Evolutionary conservation across 2,888 invertebrate species (phyloP).

Genomic region (Eurytoma californica): DNA sequence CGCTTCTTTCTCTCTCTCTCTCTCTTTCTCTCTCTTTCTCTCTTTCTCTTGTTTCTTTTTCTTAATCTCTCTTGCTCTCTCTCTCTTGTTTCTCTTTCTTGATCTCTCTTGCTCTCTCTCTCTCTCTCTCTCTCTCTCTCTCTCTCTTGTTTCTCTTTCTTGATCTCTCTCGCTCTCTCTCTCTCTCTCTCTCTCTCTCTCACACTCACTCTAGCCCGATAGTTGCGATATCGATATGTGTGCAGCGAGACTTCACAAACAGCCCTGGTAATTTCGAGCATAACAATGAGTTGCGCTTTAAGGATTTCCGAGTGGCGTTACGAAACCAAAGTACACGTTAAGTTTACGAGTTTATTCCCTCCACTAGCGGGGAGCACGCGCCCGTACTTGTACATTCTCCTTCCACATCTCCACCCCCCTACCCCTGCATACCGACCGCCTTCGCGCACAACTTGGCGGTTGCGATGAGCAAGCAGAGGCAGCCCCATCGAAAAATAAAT

Average conservation of each 20-base stretch:
- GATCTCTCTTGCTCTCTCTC: no score
- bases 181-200: neutral
- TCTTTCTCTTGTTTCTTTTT: no score
- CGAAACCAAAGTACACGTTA: conserved; percentile 38
- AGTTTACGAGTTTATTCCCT: conserved; percentile 47
- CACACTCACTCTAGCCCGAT: neutral
- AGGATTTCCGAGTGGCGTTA: conserved; percentile 35
- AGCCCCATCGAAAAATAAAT: no score
- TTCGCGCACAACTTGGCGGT: conserved; percentile 5
- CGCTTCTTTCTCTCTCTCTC: neutral
- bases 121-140: no score
- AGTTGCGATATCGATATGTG: conserved; percentile 7
- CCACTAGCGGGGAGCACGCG: neutral
- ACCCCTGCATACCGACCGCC: neutral
- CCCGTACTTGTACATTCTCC: neutral
- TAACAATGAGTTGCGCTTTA: conserved; percentile 37
- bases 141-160: neutral
- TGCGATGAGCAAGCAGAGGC: conserved; percentile 7
- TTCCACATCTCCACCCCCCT: neutral
- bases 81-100: no score
- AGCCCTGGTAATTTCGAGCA: conserved; percentile 33
- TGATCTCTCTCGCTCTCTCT: neutral
- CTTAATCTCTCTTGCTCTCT: no score
- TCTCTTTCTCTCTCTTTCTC: no score
- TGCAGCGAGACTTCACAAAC: conserved; percentile 8